A percentile compares a stretch with the other conserved stretches of the same genome.
Evolutionary conservation across 2,797 vertebrate genomes (phyloP).

Genomic region (Gouania willdenowi): DNA sequence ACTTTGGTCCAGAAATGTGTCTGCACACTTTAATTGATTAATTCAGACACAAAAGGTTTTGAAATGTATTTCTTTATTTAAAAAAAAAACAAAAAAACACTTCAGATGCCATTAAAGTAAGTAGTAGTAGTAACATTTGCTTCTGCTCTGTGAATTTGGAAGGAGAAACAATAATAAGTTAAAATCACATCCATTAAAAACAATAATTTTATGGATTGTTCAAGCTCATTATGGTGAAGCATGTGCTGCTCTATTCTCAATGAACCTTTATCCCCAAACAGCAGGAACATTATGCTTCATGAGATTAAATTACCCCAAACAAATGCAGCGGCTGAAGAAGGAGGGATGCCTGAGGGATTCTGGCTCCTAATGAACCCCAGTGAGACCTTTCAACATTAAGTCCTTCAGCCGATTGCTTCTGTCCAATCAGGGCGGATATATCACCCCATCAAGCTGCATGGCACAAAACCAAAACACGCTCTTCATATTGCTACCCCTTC

Average conservation of each 20-base stretch:
- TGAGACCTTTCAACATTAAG: constrained; percentile 33
- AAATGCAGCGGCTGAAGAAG: constrained; percentile 32
- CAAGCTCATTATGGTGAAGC: too few relatives aligned
- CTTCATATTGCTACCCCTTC: background rate
- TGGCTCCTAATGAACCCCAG: constrained; percentile 57
- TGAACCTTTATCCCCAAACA: constrained; percentile 31
- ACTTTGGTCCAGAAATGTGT: too few relatives aligned
- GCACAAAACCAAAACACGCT: constrained; percentile 6
- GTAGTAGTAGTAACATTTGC: too few relatives aligned
- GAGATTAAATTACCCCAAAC: constrained; percentile 27
- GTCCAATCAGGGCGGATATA: constrained; percentile 38
- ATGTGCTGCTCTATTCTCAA: constrained; percentile 51
- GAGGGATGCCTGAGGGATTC: constrained; percentile 20
- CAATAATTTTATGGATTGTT: too few relatives aligned
- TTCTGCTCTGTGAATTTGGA: too few relatives aligned
- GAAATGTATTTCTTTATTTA: too few relatives aligned
- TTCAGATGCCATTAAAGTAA: too few relatives aligned
- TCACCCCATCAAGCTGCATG: constrained; percentile 6
- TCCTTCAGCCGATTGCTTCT: constrained; percentile 5
- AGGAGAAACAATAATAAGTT: too few relatives aligned
- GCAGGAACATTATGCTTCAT: constrained; percentile 10
- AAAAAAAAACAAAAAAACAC: too few relatives aligned
- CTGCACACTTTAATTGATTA: too few relatives aligned
- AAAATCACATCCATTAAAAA: too few relatives aligned
- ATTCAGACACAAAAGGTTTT: too few relatives aligned